phyloP scores from a whole-genome alignment of 1,140 invertebrate genomes.

The Lepeophtheirus salmonis region DNA sequence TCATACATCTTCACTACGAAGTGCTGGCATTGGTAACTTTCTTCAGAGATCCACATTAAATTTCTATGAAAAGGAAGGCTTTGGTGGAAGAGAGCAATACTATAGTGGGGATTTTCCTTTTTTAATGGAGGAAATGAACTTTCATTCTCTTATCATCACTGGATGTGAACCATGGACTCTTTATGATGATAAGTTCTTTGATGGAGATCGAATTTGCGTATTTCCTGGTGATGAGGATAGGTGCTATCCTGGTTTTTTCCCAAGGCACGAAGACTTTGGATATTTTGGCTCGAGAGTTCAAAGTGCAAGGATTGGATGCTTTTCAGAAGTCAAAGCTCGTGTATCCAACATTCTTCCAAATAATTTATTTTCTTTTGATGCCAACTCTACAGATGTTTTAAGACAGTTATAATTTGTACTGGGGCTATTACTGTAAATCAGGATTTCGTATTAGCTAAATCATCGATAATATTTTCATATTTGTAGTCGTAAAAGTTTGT shows the following conservation, averaged over 20 bases:
- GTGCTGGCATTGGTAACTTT: background rate
- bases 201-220: conserved; percentile 4
- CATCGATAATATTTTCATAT: no score
- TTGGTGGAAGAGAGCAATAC: background rate
- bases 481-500: no score
- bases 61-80: background rate
- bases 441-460: no score
- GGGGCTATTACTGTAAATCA: no score
- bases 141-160: conserved; percentile 3
- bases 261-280: background rate
- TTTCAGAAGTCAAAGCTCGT: background rate
- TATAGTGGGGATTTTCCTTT: background rate
- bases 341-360: background rate
- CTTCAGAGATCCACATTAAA: background rate
- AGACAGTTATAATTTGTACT: no score
- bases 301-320: conserved; percentile 10
- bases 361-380: background rate
- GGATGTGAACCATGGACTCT: conserved; percentile 12
- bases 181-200: background rate
- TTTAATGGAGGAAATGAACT: background rate
- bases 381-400: no score
- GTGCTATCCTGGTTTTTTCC: conserved; percentile 16
- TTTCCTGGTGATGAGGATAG: background rate
- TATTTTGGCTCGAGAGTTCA: background rate
- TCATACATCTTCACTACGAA: background rate